Evolutionary conservation across 2,888 invertebrate species (phyloP).

Genomic region (Synergus japonicus): DNA sequence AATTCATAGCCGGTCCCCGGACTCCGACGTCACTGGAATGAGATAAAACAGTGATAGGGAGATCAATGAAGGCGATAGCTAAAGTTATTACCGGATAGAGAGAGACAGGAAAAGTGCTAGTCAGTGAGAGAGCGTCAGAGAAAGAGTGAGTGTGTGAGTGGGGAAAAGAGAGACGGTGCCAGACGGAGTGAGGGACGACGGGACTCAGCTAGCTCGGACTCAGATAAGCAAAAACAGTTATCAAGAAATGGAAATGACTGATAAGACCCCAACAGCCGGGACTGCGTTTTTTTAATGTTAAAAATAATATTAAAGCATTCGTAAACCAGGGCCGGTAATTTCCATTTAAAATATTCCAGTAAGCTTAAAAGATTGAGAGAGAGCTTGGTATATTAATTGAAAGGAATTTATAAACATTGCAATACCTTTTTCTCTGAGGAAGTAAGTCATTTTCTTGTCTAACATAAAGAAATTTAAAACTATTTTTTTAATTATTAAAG

Average conservation of each 20-base stretch:
- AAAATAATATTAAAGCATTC: constrained; percentile 47
- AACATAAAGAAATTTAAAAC: background rate
- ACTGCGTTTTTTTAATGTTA: constrained; percentile 70
- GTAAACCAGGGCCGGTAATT: constrained; percentile 21
- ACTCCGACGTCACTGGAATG: constrained; percentile 74
- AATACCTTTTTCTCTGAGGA: background rate
- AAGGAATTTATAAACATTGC: background rate
- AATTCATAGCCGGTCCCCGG: constrained; percentile 62
- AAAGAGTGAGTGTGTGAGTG: constrained; percentile 50
- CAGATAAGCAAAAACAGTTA: constrained; percentile 77
- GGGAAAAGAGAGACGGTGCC: constrained; percentile 47
- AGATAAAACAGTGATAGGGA: constrained; percentile 77
- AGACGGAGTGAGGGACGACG: constrained; percentile 51
- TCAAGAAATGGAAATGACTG: constrained; percentile 80
- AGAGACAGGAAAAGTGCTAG: constrained; percentile 64
- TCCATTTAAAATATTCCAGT: background rate
- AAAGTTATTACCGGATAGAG: constrained; percentile 78
- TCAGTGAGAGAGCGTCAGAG: constrained; percentile 52
- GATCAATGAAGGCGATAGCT: constrained; percentile 77
- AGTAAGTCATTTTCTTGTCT: background rate
- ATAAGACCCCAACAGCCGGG: constrained; percentile 73
- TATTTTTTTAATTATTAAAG: background rate
- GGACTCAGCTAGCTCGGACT: constrained; percentile 64
- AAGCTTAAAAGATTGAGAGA: background rate
- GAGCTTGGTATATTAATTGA: background rate